A percentile compares a stretch with the other conserved stretches of the same genome.
Conservation (phyloP, 2,113 vertebrate species). For the Apistogramma diplotaenia region DNA sequence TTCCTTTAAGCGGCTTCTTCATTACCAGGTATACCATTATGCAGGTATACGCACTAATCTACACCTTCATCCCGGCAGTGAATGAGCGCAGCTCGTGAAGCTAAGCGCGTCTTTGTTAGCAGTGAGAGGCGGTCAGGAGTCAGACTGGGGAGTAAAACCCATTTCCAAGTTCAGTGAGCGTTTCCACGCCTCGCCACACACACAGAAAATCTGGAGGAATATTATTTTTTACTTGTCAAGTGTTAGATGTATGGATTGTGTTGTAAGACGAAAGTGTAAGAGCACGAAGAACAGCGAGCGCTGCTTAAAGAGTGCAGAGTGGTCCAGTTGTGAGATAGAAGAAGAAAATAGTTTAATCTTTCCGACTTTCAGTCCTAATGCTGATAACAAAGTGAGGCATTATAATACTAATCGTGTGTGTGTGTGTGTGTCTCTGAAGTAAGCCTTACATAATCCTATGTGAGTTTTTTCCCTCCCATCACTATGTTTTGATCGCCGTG, state of each 20-base stretch:
- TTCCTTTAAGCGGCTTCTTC: neutral
- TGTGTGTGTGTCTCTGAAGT: neutral
- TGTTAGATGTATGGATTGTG: neutral
- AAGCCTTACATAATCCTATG: neutral
- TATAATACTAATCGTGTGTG: neutral
- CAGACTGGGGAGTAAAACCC: neutral
- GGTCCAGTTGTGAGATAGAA: neutral
- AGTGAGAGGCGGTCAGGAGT: neutral
- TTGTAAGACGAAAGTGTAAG: neutral
- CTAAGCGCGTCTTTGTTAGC: constrained; percentile 30
- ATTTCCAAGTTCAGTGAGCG: constrained; percentile 19
- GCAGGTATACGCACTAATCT: neutral
- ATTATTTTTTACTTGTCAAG: neutral
- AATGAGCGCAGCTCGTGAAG: neutral
- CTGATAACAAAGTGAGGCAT: neutral
- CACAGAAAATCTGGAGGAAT: neutral
- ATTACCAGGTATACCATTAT: too few species aligned
- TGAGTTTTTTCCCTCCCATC: neutral
- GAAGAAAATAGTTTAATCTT: neutral
- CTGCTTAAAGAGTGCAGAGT: neutral
- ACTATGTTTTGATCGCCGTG: neutral
- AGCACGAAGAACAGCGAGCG: neutral
- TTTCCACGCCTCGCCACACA: neutral
- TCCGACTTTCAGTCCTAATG: neutral
- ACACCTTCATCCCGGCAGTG: neutral